Evolutionary conservation across 2,797 vertebrate species (phyloP), one percentile per base, ranked within the genome.

Genomic region (Neoniphon sammara): DNA sequence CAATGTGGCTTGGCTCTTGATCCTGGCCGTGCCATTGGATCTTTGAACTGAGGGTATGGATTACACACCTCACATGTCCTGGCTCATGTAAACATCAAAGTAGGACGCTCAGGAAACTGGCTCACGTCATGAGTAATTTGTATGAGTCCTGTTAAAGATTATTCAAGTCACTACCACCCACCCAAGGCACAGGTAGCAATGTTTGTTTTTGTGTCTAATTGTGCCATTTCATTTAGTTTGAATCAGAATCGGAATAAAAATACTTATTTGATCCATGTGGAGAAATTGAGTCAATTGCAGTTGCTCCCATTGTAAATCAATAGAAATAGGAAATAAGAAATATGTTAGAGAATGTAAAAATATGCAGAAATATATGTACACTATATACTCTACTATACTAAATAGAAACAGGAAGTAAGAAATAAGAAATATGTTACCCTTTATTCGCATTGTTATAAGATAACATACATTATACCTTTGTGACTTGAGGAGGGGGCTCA

Each of bases 21-120:
- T 14, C 21, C 20, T 46, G 59, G 12, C 36, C 12, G 46, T 21
- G 47, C 18, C 21, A 21, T 55, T 61, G 53, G 65, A 65, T 72
- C 20, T 77, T 65, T 73, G 59, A 71, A 18, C 47, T 39, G 61
- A 61, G 52, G 9, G 47, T 65, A 18, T 30, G 30, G 52, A 75
- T 70, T 36, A 64, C 17, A 54, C 14, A n/a, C 42, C 6, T 36
- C 44, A 54, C 46, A 30, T 63, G 23, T 15, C 8, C 18, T 11
- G 15, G n/a, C n/a, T 61, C 27, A 71, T 27, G 12, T 69, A 66
- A 77, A 77, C 63, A 66, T 56, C 46, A 10, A 59, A 67, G 36
- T 53, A 56, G 17, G 46, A 47, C 20, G 55, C 1, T 77, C 54
- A 62, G 53, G 57, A 9, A 7, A 27, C 39, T 25, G 6, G 10